Percentiles rank a stretch among this genome's conserved stretches.
These are phyloP conservation scores for Scaptomyza caliginosa DNA, from an alignment of 2,888 invertebrate species.

Conservation along the genomic window DNA sequence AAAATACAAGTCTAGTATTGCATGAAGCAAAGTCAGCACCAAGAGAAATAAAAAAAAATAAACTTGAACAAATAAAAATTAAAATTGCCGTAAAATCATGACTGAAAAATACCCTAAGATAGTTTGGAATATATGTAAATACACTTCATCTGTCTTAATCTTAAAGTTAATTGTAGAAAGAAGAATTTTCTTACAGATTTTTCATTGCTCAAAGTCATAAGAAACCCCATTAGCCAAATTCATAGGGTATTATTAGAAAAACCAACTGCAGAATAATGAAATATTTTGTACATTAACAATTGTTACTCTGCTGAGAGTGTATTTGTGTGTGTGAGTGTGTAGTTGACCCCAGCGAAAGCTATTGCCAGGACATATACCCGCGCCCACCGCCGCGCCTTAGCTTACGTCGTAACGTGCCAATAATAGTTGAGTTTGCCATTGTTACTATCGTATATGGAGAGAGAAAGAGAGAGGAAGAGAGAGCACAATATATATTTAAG, in stretches of 20 bases:
- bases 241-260: constrained; percentile 40
- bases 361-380: constrained; percentile 8
- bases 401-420: constrained; percentile 59
- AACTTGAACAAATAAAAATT: constrained; percentile 19
- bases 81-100: neutral
- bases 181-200: too few relatives aligned
- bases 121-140: neutral
- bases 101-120: neutral
- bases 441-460: constrained; percentile 35
- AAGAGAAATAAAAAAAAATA: constrained; percentile 26
- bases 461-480: neutral
- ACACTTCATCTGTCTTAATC: neutral
- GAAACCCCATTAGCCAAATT: neutral
- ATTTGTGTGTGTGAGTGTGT: constrained; percentile 15
- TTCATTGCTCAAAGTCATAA: too few relatives aligned
- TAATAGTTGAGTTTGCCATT: constrained; percentile 73
- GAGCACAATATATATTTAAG: constrained; percentile 21
- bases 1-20: constrained; percentile 47
- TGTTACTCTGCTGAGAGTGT: constrained; percentile 43
- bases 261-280: constrained; percentile 68
- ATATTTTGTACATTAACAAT: constrained; percentile 77
- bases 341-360: constrained; percentile 39
- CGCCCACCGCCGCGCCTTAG: neutral
- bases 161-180: neutral
- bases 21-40: constrained; percentile 28